These are phyloP conservation scores for Australoheros facetus DNA, from an alignment of 2,797 vertebrate species.

Conservation along the genomic window DNA sequence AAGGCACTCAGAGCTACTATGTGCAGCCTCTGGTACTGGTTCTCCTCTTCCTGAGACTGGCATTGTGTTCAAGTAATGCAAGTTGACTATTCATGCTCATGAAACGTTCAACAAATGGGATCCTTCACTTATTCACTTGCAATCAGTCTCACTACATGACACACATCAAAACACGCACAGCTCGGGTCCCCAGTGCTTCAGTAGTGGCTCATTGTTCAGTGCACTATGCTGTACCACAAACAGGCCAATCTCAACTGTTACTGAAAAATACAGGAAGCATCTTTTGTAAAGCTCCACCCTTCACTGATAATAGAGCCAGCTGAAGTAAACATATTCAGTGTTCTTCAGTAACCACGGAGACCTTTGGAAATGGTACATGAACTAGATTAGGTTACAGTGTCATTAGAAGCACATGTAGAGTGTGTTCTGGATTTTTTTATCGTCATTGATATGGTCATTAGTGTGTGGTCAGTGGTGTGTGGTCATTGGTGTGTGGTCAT, in stretches of 20 bases:
- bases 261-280: constrained; percentile 30
- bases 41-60: constrained; percentile 45
- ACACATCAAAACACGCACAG: neutral
- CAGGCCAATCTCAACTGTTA: neutral
- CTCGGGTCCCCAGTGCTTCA: neutral
- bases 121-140: constrained; percentile 57
- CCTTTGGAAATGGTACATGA: constrained; percentile 37
- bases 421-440: neutral
- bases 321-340: constrained; percentile 30
- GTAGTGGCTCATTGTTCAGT: constrained; percentile 34
- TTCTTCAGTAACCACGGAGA: constrained; percentile 30
- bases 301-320: constrained; percentile 14
- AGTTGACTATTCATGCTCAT: constrained; percentile 71
- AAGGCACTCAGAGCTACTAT: constrained; percentile 35
- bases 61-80: constrained; percentile 71
- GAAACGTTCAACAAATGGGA: constrained; percentile 61
- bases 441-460: too few relatives aligned
- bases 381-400: constrained; percentile 22
- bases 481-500: too few relatives aligned
- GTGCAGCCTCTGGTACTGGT: constrained; percentile 24
- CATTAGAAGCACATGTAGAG: neutral
- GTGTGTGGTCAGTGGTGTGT: too few relatives aligned
- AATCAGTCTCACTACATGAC: constrained; percentile 34
- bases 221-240: constrained; percentile 1
- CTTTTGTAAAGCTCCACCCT: constrained; percentile 8